Evolutionary conservation across 1,140 invertebrate species (phyloP).

Genomic region (Helicorthomorpha holstii): DNA sequence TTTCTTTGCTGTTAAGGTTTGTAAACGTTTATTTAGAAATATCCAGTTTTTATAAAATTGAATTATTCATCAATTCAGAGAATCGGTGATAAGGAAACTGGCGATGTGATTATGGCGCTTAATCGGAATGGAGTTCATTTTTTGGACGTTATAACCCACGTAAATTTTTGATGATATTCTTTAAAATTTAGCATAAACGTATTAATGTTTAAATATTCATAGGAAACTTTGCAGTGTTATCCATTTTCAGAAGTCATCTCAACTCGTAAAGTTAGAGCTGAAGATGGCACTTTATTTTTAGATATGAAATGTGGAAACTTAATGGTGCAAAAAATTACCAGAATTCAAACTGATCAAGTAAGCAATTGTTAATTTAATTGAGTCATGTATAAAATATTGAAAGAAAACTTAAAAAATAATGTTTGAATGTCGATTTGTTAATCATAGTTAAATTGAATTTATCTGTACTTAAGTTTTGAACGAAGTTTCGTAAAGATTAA

Average conservation of each 20-base stretch:
- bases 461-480: background rate
- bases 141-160: slow-evolving; percentile 75
- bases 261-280: slow-evolving; percentile 76
- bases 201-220: slow-evolving; percentile 9
- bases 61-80: slow-evolving; percentile 29
- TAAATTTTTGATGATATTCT: slow-evolving; percentile 28
- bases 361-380: slow-evolving; percentile 1
- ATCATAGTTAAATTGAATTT: background rate
- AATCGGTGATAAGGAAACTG: slow-evolving; percentile 54
- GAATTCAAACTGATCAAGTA: slow-evolving; percentile 92
- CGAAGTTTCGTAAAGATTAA: no score
- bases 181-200: background rate
- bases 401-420: background rate
- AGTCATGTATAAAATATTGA: background rate
- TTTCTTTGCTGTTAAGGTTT: slow-evolving; percentile 77
- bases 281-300: slow-evolving; percentile 80
- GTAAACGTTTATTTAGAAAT: slow-evolving; percentile 6
- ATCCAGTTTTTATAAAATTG: slow-evolving; percentile 3
- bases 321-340: slow-evolving; percentile 85
- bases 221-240: slow-evolving; percentile 78
- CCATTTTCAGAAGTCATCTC: slow-evolving; percentile 90
- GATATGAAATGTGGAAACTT: slow-evolving; percentile 95
- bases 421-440: background rate
- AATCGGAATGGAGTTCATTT: slow-evolving; percentile 88
- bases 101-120: slow-evolving; percentile 72